These are phyloP conservation scores for Oostethus manadensis DNA, from an alignment of 2,113 vertebrate species.

Conservation along the genomic window DNA sequence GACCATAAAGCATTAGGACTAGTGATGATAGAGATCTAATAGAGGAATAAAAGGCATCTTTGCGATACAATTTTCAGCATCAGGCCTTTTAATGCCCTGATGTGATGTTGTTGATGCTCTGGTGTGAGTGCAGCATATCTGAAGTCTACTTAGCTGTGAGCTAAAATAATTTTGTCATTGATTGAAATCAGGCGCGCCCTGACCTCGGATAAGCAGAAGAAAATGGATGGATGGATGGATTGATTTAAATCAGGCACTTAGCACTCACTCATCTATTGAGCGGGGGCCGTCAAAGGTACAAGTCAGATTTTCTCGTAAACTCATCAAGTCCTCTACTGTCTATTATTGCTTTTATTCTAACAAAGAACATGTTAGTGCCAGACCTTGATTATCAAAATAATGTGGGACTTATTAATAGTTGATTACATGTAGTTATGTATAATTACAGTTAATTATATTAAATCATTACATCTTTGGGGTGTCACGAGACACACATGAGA, in stretches of 20 bases:
- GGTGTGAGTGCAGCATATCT: slow-evolving; percentile 4
- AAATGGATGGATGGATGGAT: too few relatives aligned
- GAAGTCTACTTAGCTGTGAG: slow-evolving; percentile 28
- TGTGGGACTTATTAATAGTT: too few relatives aligned
- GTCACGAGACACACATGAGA: too few relatives aligned
- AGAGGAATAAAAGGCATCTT: background rate
- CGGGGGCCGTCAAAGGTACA: slow-evolving; percentile 1
- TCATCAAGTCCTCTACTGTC: slow-evolving; percentile 1
- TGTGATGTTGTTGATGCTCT: slow-evolving; percentile 3
- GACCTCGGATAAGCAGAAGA: too few relatives aligned
- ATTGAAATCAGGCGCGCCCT: slow-evolving; percentile 26
- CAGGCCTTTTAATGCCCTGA: slow-evolving; percentile 11
- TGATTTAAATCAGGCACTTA: slow-evolving; percentile 36
- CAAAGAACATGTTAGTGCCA: background rate
- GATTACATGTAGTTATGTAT: too few relatives aligned
- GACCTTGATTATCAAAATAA: background rate
- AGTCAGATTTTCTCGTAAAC: slow-evolving; percentile 28
- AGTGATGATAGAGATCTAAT: background rate
- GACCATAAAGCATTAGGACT: background rate
- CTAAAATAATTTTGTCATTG: slow-evolving; percentile 22
- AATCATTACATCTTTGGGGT: too few relatives aligned
- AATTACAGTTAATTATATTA: too few relatives aligned
- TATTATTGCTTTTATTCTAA: background rate
- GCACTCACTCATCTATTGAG: slow-evolving; percentile 31
- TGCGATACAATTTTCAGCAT: slow-evolving; percentile 10